Evolutionary conservation across 2,797 vertebrate species (phyloP).

Genomic region (Lophura swinhoii): DNA sequence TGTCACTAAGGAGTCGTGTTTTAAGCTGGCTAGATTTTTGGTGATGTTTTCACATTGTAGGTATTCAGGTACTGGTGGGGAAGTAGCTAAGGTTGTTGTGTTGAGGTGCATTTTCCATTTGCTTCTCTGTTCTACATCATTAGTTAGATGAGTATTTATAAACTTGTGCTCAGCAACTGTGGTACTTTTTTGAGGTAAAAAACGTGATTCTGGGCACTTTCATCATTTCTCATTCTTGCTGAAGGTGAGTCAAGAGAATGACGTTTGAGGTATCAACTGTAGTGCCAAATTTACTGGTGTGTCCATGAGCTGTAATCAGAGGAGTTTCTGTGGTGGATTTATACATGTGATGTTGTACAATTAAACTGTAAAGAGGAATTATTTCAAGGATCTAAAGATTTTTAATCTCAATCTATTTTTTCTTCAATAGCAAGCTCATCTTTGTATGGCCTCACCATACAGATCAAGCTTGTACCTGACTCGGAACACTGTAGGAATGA

Average conservation of each 20-base stretch:
- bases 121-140: conserved; percentile 5
- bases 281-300: background rate
- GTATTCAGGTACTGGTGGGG: background rate
- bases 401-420: background rate
- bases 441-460: background rate
- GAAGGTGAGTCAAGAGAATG: background rate
- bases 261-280: background rate
- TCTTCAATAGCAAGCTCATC: background rate
- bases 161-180: background rate
- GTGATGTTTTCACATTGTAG: background rate
- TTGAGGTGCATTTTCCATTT: conserved; percentile 45
- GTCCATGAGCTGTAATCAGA: background rate
- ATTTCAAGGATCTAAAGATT: background rate
- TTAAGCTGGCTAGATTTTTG: background rate
- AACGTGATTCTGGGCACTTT: background rate
- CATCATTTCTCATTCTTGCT: background rate
- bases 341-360: background rate
- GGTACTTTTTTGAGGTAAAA: background rate
- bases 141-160: conserved; percentile 46
- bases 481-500: background rate
- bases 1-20: conserved; percentile 53
- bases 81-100: conserved; percentile 40
- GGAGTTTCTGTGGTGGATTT: background rate
- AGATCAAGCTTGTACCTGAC: background rate
- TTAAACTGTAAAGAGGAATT: background rate